These are phyloP conservation scores for Bhutanitis thaidina DNA, from an alignment of 2,888 invertebrate species.

Conservation along the genomic window DNA sequence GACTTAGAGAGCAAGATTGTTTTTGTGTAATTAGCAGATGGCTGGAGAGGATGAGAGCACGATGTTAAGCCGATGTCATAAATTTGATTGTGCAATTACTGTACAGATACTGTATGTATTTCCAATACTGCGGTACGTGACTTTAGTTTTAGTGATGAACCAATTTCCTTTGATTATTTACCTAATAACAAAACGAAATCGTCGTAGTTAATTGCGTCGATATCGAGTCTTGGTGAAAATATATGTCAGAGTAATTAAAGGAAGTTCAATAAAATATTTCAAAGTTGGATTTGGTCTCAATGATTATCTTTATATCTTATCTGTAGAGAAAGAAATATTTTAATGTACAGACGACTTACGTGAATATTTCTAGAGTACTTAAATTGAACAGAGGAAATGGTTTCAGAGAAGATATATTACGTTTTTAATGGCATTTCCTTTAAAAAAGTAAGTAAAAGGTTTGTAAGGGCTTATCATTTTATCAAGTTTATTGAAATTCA, in stretches of 20 bases:
- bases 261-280: conserved; percentile 16
- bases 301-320: conserved; percentile 19
- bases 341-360: conserved; percentile 7
- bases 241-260: conserved; percentile 16
- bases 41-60: conserved; percentile 1
- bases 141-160: conserved; percentile 14
- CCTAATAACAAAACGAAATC: conserved; percentile 20
- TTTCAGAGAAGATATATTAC: neutral
- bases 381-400: conserved; percentile 5
- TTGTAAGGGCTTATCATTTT: conserved; percentile 64
- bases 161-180: conserved; percentile 19
- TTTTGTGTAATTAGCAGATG: neutral
- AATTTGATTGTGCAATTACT: conserved; percentile 37
- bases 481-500: conserved; percentile 71
- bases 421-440: neutral
- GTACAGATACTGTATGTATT: conserved; percentile 21
- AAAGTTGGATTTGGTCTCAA: conserved; percentile 19
- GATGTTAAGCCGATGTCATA: conserved; percentile 29
- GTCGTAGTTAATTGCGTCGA: conserved; percentile 10
- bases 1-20: conserved; percentile 1
- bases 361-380: conserved; percentile 18
- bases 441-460: conserved; percentile 34
- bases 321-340: conserved; percentile 12
- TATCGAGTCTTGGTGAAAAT: neutral
- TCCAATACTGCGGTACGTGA: conserved; percentile 15